phyloP scores from a whole-genome alignment of 2,113 vertebrate genomes.

The Calyptommatus sinebrachiatus region DNA sequence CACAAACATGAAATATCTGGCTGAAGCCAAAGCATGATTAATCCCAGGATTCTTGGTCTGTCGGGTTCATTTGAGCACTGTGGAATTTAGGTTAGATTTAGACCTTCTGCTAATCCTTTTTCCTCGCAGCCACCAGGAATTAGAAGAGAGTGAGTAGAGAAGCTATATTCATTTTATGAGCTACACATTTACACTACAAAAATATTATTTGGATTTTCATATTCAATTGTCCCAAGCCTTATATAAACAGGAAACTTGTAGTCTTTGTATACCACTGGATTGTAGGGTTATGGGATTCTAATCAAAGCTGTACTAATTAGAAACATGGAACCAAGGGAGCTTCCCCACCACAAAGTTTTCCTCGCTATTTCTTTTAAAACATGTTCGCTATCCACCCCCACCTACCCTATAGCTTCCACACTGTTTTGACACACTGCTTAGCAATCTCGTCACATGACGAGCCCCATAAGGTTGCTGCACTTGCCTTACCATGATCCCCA shows the following conservation, averaged over 20 bases:
- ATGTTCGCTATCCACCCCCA: too few species aligned
- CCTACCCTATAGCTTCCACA: too few species aligned
- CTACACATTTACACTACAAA: neutral
- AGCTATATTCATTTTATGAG: neutral
- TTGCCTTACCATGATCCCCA: too few species aligned
- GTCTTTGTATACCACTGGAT: neutral
- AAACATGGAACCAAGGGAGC: too few species aligned
- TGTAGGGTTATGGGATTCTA: neutral
- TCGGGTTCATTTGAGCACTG: constrained; percentile 32
- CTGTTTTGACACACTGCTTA: too few species aligned
- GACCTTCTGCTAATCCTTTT: constrained; percentile 48
- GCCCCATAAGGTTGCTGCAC: too few species aligned
- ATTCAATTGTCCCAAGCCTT: neutral
- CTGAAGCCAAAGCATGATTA: constrained; percentile 26
- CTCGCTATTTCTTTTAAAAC: too few species aligned
- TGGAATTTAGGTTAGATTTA: constrained; percentile 48
- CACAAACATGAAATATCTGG: constrained; percentile 24
- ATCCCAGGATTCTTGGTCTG: constrained; percentile 41
- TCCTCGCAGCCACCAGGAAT: neutral
- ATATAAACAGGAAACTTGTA: neutral
- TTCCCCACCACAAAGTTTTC: too few species aligned
- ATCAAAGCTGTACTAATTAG: neutral
- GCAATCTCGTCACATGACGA: too few species aligned
- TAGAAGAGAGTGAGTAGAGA: neutral
- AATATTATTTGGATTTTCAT: neutral